Conservation (phyloP, 2,113 vertebrate species). For the Lipophrys pholis region DNA sequence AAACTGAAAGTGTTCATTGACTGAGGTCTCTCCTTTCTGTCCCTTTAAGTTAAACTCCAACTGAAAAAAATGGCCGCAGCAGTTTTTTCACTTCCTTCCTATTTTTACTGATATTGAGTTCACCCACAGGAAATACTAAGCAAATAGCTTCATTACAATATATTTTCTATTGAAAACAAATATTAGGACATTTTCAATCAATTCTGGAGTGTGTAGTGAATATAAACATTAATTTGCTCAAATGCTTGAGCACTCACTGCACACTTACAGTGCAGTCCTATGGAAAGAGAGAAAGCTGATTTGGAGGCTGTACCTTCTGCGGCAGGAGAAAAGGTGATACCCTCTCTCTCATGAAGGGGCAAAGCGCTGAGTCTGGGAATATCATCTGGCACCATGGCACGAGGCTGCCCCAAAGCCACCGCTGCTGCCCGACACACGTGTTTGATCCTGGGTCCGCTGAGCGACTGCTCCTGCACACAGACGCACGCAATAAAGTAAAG, state of each 20-base stretch:
- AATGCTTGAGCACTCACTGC: not conserved
- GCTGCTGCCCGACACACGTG: conserved; percentile 92
- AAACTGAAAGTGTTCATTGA: too few relatives aligned
- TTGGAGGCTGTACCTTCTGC: conserved; percentile 82
- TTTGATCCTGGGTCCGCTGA: conserved; percentile 91
- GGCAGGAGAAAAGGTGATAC: conserved; percentile 80
- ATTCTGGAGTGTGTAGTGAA: too few relatives aligned
- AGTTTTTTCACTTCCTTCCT: too few relatives aligned
- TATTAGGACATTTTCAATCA: too few relatives aligned
- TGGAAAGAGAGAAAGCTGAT: not conserved
- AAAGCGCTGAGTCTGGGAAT: conserved; percentile 92
- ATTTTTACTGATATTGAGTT: too few relatives aligned
- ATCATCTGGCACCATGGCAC: conserved; percentile 92
- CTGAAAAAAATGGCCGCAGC: too few relatives aligned
- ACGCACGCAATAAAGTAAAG: not conserved
- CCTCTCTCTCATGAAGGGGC: conserved; percentile 89
- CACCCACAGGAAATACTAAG: too few relatives aligned
- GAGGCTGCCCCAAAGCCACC: conserved; percentile 91
- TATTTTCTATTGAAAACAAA: too few relatives aligned
- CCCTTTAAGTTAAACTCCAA: too few relatives aligned
- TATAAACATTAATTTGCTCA: too few relatives aligned
- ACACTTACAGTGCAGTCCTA: not conserved
- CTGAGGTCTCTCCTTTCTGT: too few relatives aligned
- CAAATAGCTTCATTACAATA: too few relatives aligned
- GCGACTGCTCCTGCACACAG: conserved; percentile 79